Evolutionary conservation across 2,888 invertebrate species (phyloP), one percentile per base, ranked within the genome.

Genomic region (Proisotoma minuta): DNA sequence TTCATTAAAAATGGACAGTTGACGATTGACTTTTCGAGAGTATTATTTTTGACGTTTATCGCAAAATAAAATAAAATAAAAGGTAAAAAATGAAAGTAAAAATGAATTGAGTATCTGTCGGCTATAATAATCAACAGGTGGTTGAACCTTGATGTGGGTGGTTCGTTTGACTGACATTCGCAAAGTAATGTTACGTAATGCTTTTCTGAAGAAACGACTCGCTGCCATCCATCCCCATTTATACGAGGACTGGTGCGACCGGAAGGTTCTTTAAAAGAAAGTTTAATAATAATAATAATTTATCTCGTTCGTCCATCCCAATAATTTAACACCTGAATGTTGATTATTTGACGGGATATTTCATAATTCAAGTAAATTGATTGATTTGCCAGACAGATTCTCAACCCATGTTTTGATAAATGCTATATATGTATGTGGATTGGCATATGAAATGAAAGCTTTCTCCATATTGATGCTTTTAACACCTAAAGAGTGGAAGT

Each of bases 401-500:
- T n/a, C n/a, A n/a, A n/a, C n/a, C n/a, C n/a, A n/a, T n/a, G n/a
- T n/a, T n/a, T n/a, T n/a, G n/a, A n/a, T n/a, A n/a, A n/a, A n/a
- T n/a, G n/a, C n/a, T n/a, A n/a, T n/a, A n/a, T n/a, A n/a, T n/a
- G n/a, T n/a, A n/a, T n/a, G n/a, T n/a, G n/a, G n/a, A n/a, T n/a
- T n/a, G n/a, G n/a, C n/a, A n/a, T n/a, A n/a, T n/a, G n/a, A 48
- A 48, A 8, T n/a, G 8, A 20, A 48, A 48, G n/a, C 8, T 22
- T 48, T n/a, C 22, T 48, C n/a, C 8, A 20, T 8, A n/a, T 34
- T 48, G 23, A 80, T 76, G n/a, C n/a, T 34, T 12, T 34, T 12
- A 34, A 34, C 84, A 86, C 86, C 86, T 86, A 80, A 84, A 84
- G 63, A 81, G 76, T 74, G 86, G 86, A 65, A 84, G 80, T 65